These are phyloP conservation scores for Sthenelais limicola DNA, from an alignment of 2,888 invertebrate genomes.

Conservation along the genomic window DNA sequence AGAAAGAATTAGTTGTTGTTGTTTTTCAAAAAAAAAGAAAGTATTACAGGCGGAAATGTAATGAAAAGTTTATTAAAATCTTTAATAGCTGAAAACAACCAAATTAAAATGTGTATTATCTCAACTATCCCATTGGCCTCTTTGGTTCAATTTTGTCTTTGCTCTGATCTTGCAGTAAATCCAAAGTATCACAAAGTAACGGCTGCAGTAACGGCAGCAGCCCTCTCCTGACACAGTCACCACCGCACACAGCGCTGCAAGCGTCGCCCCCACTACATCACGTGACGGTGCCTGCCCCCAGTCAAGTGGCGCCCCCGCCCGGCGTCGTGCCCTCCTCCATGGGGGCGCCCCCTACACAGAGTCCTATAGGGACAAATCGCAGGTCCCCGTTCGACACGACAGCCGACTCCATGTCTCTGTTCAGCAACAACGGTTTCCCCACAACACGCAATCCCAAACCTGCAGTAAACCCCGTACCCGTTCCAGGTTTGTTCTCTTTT, in stretches of 20 bases:
- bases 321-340: constrained; percentile 4
- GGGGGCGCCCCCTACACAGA: constrained; percentile 32
- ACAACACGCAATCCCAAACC: constrained; percentile 32
- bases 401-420: constrained; percentile 47
- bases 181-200: constrained; percentile 19
- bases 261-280: constrained; percentile 36
- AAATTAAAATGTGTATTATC: too few species aligned
- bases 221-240: constrained; percentile 15
- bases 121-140: too few species aligned
- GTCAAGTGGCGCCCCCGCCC: neutral
- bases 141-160: too few species aligned
- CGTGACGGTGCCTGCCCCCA: constrained; percentile 26
- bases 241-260: constrained; percentile 15
- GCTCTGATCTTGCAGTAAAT: constrained; percentile 15
- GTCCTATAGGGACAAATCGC: constrained; percentile 11
- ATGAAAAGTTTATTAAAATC: too few species aligned
- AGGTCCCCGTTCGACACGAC: constrained; percentile 32
- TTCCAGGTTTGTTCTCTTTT: too few species aligned
- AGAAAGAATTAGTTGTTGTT: too few species aligned
- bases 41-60: too few species aligned
- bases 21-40: too few species aligned
- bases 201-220: constrained; percentile 13
- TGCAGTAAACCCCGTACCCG: too few species aligned
- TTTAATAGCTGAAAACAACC: too few species aligned
- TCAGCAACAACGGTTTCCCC: constrained; percentile 48